Conservation (phyloP, 30 jellyfish, hydroid and myxozoan genomes). For the Aurelia aurita complex sp. Pacific region DNA sequence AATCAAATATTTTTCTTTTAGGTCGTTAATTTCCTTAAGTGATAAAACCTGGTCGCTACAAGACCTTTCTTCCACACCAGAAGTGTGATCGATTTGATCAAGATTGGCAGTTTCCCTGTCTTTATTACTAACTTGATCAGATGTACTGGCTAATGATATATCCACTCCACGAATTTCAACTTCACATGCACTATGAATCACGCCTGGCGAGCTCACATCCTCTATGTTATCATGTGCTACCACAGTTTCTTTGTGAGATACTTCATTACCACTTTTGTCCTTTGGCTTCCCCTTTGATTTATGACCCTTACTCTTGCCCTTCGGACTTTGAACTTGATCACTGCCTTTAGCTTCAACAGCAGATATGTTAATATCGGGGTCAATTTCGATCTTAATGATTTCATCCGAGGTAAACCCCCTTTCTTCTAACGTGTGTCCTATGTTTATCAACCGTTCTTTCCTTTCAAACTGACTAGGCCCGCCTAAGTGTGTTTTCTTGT, state of each 20-base stretch:
- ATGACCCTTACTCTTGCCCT: not conserved
- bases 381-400: slow-evolving; percentile 24
- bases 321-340: not conserved
- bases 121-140: too few relatives aligned
- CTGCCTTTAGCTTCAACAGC: not conserved
- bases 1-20: not conserved
- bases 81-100: not conserved
- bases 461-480: slow-evolving; percentile 80
- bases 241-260: not conserved
- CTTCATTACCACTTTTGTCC: not conserved
- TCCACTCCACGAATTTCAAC: not conserved
- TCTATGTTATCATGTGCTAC: not conserved
- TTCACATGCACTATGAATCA: not conserved
- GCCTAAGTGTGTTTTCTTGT: slow-evolving; percentile 66
- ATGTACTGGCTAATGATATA: too few relatives aligned
- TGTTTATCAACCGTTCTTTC: slow-evolving; percentile 45
- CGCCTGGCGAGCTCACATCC: not conserved
- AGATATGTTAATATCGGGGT: slow-evolving; percentile 22
- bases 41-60: too few relatives aligned
- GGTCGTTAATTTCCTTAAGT: too few relatives aligned
- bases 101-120: not conserved
- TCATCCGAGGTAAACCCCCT: slow-evolving; percentile 18
- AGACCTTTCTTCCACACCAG: too few relatives aligned
- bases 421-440: slow-evolving; percentile 42
- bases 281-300: not conserved